These are phyloP conservation scores for Xenopus laevis DNA, from an alignment of 2,113 vertebrate genomes.

Conservation along the genomic window DNA sequence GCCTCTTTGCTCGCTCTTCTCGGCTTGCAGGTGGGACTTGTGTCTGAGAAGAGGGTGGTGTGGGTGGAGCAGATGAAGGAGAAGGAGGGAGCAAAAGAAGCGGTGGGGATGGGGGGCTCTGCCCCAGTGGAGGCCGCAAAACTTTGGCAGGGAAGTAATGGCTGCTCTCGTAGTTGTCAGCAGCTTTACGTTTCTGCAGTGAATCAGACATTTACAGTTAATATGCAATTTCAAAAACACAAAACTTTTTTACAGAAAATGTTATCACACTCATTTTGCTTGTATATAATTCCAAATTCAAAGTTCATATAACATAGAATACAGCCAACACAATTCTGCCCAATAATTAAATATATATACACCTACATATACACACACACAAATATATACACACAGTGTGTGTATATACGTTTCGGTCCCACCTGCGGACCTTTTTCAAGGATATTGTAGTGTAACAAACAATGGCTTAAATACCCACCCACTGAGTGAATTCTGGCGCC, in stretches of 20 bases:
- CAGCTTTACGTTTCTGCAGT: slow-evolving; percentile 69
- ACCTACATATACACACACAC: too few relatives aligned
- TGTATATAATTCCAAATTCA: too few relatives aligned
- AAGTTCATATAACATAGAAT: too few relatives aligned
- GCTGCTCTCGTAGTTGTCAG: slow-evolving; percentile 65
- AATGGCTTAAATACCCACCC: too few relatives aligned
- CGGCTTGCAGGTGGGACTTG: slow-evolving; percentile 72
- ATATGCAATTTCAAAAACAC: not conserved
- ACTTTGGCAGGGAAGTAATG: slow-evolving; percentile 67
- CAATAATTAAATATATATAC: too few relatives aligned
- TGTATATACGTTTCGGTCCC: too few relatives aligned
- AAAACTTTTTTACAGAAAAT: not conserved
- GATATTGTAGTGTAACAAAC: too few relatives aligned
- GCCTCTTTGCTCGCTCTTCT: slow-evolving; percentile 72
- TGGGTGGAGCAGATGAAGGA: slow-evolving; percentile 61
- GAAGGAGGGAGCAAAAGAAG: slow-evolving; percentile 74
- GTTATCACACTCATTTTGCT: not conserved
- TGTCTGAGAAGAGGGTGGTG: slow-evolving; percentile 63
- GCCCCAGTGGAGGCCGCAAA: slow-evolving; percentile 69
- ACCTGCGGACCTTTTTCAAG: too few relatives aligned
- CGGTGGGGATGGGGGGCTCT: slow-evolving; percentile 67
- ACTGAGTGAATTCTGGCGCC: too few relatives aligned
- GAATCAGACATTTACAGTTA: not conserved
- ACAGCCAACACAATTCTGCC: too few relatives aligned
- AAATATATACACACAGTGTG: too few relatives aligned